A percentile compares a stretch with the other conserved stretches of the same genome.
These are phyloP conservation scores for Triplophysa bombifrons DNA, from an alignment of 2,797 vertebrate genomes.

Conservation along the genomic window DNA sequence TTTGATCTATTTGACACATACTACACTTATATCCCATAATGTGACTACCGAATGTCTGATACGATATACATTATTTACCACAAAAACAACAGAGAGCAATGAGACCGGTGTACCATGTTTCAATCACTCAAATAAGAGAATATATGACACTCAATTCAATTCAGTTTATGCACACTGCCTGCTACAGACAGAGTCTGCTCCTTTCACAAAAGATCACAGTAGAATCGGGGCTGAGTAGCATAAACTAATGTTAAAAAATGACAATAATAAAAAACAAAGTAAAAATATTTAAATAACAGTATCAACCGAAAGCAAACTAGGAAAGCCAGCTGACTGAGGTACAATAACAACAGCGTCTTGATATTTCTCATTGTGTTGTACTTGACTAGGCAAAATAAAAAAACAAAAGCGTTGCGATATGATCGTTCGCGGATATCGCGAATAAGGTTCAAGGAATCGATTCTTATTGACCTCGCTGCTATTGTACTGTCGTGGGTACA, in stretches of 20 bases:
- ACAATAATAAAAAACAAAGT: background rate
- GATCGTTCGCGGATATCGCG: background rate
- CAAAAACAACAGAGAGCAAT: background rate
- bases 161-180: slow-evolving; percentile 2
- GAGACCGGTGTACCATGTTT: background rate
- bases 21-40: background rate
- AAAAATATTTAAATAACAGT: background rate
- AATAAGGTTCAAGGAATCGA: slow-evolving; percentile 19
- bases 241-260: background rate
- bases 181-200: background rate
- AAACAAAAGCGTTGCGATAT: background rate
- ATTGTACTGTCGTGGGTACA: slow-evolving; percentile 46
- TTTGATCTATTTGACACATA: background rate
- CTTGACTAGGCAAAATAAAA: no score
- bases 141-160: background rate
- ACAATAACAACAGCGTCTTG: no score
- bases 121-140: background rate
- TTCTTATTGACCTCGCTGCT: slow-evolving; percentile 16
- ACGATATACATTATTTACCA: background rate
- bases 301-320: background rate
- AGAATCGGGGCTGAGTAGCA: background rate
- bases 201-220: background rate
- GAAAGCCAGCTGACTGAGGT: background rate
- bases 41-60: background rate
- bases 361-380: no score